phyloP scores from a whole-genome alignment of 35 echinoderm and acorn worm species.

The Apostichopus japonicus region DNA sequence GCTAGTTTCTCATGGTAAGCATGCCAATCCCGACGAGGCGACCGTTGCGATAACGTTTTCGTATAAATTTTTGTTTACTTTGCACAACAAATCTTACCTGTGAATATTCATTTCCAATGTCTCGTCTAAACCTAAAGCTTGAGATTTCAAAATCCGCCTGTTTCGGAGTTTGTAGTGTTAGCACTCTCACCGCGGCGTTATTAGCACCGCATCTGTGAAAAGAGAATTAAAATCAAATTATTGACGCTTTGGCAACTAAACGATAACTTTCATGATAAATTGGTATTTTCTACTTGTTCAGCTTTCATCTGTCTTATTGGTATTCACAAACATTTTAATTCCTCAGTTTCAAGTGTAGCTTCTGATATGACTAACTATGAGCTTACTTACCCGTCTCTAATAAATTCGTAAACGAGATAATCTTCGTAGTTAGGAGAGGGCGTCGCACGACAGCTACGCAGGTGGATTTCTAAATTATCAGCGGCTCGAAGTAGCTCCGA shows the following conservation, averaged over 20 bases:
- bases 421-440: not conserved
- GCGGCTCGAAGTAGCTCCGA: not conserved
- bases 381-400: not conserved
- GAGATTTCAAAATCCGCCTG: slow-evolving; percentile 34
- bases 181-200: not conserved
- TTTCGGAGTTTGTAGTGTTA: not conserved
- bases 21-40: too few species aligned
- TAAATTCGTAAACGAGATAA: not conserved
- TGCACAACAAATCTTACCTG: not conserved
- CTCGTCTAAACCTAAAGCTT: slow-evolving; percentile 17
- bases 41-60: too few species aligned
- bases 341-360: too few species aligned
- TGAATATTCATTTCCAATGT: slow-evolving; percentile 7
- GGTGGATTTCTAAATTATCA: slow-evolving; percentile 10
- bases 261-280: too few species aligned
- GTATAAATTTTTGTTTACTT: too few species aligned
- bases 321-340: too few species aligned
- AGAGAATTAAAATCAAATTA: not conserved
- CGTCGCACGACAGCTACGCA: slow-evolving; percentile 20
- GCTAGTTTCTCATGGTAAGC: too few species aligned
- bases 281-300: too few species aligned
- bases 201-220: slow-evolving; percentile 12
- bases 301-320: too few species aligned
- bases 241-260: too few species aligned
- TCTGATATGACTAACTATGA: too few species aligned